Evolutionary conservation across 2,797 vertebrate genomes (phyloP), one percentile per base, ranked within the genome.

Genomic region (Lagocephalus sceleratus): DNA sequence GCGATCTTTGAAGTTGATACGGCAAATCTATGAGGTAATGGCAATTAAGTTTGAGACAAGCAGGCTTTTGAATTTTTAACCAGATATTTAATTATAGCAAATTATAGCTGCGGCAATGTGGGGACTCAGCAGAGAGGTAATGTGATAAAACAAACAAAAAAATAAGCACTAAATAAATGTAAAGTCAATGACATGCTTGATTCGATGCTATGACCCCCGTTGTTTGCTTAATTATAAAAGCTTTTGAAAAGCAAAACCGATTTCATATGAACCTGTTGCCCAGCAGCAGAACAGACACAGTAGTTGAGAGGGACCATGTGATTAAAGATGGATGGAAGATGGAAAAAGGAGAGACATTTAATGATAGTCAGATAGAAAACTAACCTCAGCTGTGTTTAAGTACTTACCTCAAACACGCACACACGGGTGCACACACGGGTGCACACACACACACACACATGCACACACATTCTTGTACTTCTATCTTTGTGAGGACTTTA

Each of bases 41-140:
- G 63, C 71, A 84, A 87, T 83, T 82, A 79, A 84, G 82, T 86
- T 82, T 68, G 57, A 82, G 73, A 82, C 81, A 85, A 85, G 79
- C 71, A 60, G 61, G 63, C 70, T 78, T 86, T 83, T 72, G 74
- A 19, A 77, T 78, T 85, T 82, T 71, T 65, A 79, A 79, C 71
- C 84, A 83, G 75, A 83, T 85, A 84, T 86, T 86, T 85, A 85
- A 85, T 85, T 82, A 85, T 68, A 68, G 53, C 79, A 70, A 84
- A 85, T 83, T 70, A 81, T 76, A 49, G 67, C 73, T 64, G 66
- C 68, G 80, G 64, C 52, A 59, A 81, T 73, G 62, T 58, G 11
- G 82, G 76, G 73, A 72, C 71, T 39, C 67, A 57, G 70, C 42
- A 1, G 56, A 63, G 68, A 81, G 73, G 72, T 82, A 80, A 79